Conservation (phyloP, 2,113 vertebrate species). For the Parus major region DNA sequence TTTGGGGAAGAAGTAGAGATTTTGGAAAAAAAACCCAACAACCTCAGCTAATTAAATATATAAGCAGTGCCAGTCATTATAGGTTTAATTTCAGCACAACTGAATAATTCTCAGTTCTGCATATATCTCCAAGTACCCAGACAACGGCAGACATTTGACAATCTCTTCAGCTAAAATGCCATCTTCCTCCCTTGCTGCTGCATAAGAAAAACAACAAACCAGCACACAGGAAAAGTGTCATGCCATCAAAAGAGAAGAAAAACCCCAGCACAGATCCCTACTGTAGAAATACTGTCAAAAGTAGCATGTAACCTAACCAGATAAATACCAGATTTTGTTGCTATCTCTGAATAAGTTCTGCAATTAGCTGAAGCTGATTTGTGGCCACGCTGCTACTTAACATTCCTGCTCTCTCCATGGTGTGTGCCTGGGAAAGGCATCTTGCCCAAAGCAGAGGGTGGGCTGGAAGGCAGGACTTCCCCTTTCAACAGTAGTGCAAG, state of each 20-base stretch:
- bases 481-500: not conserved
- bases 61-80: not conserved
- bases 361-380: not conserved
- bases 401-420: not conserved
- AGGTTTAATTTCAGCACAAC: not conserved
- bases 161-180: not conserved
- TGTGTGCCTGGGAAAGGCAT: not conserved
- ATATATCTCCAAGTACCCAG: not conserved
- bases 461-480: not conserved
- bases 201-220: not conserved
- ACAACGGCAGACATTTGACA: not conserved
- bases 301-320: not conserved
- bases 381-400: not conserved
- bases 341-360: not conserved
- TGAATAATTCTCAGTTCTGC: not conserved
- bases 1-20: not conserved
- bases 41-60: not conserved
- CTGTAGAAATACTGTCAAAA: not conserved
- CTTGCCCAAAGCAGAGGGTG: not conserved
- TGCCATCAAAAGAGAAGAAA: not conserved
- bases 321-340: not conserved
- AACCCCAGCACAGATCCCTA: not conserved
- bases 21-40: not conserved
- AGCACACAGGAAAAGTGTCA: not conserved
- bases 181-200: not conserved